Evolutionary conservation across 2,888 invertebrate genomes (phyloP).

Genomic region (Slavum lentiscoides): DNA sequence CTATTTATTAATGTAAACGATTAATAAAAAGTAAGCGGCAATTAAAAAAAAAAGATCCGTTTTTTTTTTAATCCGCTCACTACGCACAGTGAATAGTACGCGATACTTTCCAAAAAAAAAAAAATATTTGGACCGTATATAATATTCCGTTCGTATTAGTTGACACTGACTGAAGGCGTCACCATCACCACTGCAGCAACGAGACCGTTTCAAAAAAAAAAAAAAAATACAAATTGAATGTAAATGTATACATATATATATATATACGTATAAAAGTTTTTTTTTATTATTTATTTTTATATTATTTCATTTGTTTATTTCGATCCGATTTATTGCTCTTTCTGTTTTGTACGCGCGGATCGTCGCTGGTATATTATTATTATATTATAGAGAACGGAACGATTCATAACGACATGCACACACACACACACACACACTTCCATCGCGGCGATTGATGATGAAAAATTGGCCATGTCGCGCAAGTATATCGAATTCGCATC

Average conservation of each 20-base stretch:
- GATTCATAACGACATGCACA: slow-evolving; percentile 46
- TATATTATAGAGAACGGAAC: neutral
- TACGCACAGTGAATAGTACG: no score
- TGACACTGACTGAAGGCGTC: no score
- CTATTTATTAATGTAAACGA: no score
- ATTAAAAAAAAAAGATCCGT: no score
- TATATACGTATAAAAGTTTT: neutral
- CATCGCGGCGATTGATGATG: slow-evolving; percentile 32
- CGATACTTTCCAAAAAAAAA: no score
- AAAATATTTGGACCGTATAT: no score
- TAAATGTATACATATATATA: no score
- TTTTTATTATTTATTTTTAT: slow-evolving; percentile 10
- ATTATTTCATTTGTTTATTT: slow-evolving; percentile 46
- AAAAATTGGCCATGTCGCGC: slow-evolving; percentile 39
- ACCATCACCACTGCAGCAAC: neutral
- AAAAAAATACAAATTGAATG: neutral
- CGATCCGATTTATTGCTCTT: slow-evolving; percentile 40
- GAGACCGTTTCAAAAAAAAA: neutral
- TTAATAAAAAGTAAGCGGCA: no score
- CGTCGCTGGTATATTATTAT: neutral
- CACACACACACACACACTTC: no score
- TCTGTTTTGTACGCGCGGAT: neutral
- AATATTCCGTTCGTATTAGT: no score
- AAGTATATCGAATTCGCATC: slow-evolving; percentile 43
- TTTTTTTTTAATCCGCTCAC: no score